These are phyloP conservation scores for Cyprinodon brontotheroides DNA, from an alignment of 2,113 vertebrate species.

Conservation along the genomic window DNA sequence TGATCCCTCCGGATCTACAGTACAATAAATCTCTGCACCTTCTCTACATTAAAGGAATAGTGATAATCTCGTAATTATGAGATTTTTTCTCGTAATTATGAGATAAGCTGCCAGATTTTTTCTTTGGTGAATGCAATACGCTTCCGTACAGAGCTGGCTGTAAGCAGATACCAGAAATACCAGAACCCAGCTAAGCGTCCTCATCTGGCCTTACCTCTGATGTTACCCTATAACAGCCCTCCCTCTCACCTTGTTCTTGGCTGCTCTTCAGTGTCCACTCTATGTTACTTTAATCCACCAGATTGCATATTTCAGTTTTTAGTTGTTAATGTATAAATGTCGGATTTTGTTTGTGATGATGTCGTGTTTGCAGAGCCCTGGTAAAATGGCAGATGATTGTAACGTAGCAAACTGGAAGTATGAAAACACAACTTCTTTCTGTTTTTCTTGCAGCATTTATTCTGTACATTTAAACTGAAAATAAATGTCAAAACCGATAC, in stretches of 20 bases:
- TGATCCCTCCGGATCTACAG: conserved; percentile 9
- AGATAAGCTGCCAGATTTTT: no score
- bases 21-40: neutral
- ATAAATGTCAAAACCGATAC: no score
- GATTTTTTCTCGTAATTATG: no score
- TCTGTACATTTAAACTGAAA: no score
- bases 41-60: neutral
- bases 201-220: neutral
- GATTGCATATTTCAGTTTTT: conserved; percentile 7
- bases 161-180: neutral
- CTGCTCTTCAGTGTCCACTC: conserved; percentile 2
- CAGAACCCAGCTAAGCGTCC: neutral
- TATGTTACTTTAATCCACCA: neutral
- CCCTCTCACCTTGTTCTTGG: conserved; percentile 8
- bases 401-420: conserved; percentile 13
- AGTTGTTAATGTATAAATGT: conserved; percentile 17
- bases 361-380: neutral
- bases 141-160: neutral
- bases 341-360: neutral
- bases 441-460: no score
- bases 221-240: conserved; percentile 17
- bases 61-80: no score
- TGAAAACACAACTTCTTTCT: no score
- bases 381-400: neutral
- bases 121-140: no score